Evolutionary conservation across 2,113 vertebrate genomes (phyloP), one percentile per base, ranked within the genome.

Genomic region (Hippocampus abdominalis): DNA sequence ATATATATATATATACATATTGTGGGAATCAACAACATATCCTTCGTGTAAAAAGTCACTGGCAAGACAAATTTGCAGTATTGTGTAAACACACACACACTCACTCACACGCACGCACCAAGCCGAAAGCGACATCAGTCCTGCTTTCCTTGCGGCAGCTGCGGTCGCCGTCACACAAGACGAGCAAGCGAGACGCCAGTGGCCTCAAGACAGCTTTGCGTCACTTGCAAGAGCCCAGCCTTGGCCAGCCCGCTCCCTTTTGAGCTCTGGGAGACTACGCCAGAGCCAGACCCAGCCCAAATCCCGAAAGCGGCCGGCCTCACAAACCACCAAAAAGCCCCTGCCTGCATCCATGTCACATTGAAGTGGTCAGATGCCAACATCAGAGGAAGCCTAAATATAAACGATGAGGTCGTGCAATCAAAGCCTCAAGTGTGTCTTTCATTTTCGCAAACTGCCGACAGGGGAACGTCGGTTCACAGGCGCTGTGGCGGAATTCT

Each of bases 151-250:
- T 83, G 86, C 65, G 84, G 84, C 87, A 70, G 82, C 68, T 83
- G 88, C 85, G 88, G 87, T 88, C 84, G 78, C 71, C 82, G 84
- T 87, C 84, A 87, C 70, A 86, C 79, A 88, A 81, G 80, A 86
- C 57, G 73, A 74, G 81, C 84, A 81, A 81, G 83, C 77, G 83
- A 86, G 78, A 81, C 66, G 79, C 81, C 81, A 84, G 84, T 51
- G 72, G 77, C 74, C 78, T 83, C 63, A 64, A 64, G 40, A 23
- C 46, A 27, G 63, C 63, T 64, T 64, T 64, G 40, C 63, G 84
- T 82, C 78, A 80, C 78, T 57, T 70, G 79, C 84, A 72, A 64
- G 80, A 87, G 80, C 72, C 72, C 48, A 67, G 77, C 64, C 60
- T 71, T 25, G 66, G 76, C 77, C 79, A 86, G 85, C 90, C 84